These are phyloP conservation scores for Drosophila stalkeri DNA, from an alignment of 2,888 invertebrate species.

Conservation along the genomic window DNA sequence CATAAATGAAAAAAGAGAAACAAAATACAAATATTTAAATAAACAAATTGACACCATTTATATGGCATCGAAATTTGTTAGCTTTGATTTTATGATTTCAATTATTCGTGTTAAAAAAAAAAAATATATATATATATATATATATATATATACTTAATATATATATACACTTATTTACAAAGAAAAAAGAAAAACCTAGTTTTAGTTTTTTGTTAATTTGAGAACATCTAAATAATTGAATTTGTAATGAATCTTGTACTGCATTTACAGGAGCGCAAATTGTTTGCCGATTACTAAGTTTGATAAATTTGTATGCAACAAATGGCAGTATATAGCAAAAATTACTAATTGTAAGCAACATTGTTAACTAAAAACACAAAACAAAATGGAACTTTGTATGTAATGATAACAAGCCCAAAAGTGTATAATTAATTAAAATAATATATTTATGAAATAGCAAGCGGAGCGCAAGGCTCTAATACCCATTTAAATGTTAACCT, in stretches of 20 bases:
- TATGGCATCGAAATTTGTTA: slow-evolving; percentile 55
- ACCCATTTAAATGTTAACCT: slow-evolving; percentile 74
- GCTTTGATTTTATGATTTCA: slow-evolving; percentile 42
- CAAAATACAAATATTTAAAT: slow-evolving; percentile 37
- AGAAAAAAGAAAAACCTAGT: slow-evolving; percentile 6
- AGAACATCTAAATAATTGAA: slow-evolving; percentile 33
- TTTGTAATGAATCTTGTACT: slow-evolving; percentile 52
- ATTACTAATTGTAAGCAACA: slow-evolving; percentile 67
- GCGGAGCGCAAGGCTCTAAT: slow-evolving; percentile 55
- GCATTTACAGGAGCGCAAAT: slow-evolving; percentile 55
- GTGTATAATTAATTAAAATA: slow-evolving; percentile 56
- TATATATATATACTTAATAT: not conserved
- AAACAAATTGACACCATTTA: slow-evolving; percentile 39
- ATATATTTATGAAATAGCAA: slow-evolving; percentile 62
- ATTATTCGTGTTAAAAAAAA: slow-evolving; percentile 16
- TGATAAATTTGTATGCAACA: slow-evolving; percentile 55
- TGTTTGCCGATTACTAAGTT: slow-evolving; percentile 56
- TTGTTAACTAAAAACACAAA: slow-evolving; percentile 69
- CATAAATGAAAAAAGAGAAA: slow-evolving; percentile 29
- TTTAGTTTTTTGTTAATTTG: slow-evolving; percentile 37
- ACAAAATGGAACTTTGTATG: slow-evolving; percentile 54
- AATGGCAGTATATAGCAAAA: slow-evolving; percentile 48
- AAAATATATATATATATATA: slow-evolving; percentile 1
- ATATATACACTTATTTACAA: slow-evolving; percentile 25
- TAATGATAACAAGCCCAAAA: slow-evolving; percentile 56